A percentile compares a stretch with the other conserved stretches of the same genome.
Conservation (phyloP, 1,140 invertebrate genomes). For the Hesperophylax magnus region DNA sequence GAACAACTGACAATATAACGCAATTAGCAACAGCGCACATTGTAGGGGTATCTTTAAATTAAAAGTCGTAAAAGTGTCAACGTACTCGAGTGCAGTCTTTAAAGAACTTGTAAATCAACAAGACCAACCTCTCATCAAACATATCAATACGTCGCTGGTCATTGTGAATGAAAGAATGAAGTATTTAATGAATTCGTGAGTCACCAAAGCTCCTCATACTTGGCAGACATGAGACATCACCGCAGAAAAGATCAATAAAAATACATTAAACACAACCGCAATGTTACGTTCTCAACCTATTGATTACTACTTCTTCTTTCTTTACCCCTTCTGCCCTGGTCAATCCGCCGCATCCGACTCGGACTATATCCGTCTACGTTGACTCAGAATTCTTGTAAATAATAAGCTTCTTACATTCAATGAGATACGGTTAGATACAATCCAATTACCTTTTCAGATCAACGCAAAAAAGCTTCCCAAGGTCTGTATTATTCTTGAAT, state of each 20-base stretch:
- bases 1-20: too few species aligned
- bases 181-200: conserved; percentile 17
- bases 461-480: too few species aligned
- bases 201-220: conserved; percentile 13
- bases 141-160: neutral
- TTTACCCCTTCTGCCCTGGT: neutral
- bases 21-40: too few species aligned
- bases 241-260: conserved; percentile 28
- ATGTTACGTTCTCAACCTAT: conserved; percentile 15
- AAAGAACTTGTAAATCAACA: too few species aligned
- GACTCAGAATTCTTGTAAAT: conserved; percentile 12
- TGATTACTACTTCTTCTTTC: neutral
- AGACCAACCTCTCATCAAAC: neutral
- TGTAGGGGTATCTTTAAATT: too few species aligned
- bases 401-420: neutral
- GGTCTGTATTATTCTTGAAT: too few species aligned
- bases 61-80: too few species aligned
- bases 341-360: neutral
- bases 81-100: too few species aligned
- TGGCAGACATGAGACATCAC: conserved; percentile 24
- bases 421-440: neutral
- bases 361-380: conserved; percentile 15
- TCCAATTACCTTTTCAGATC: too few species aligned
- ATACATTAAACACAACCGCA: conserved; percentile 29
- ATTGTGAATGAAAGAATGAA: conserved; percentile 5